These are phyloP conservation scores for Sebastes vulpes DNA, from an alignment of 2,797 vertebrate genomes.

Conservation along the genomic window DNA sequence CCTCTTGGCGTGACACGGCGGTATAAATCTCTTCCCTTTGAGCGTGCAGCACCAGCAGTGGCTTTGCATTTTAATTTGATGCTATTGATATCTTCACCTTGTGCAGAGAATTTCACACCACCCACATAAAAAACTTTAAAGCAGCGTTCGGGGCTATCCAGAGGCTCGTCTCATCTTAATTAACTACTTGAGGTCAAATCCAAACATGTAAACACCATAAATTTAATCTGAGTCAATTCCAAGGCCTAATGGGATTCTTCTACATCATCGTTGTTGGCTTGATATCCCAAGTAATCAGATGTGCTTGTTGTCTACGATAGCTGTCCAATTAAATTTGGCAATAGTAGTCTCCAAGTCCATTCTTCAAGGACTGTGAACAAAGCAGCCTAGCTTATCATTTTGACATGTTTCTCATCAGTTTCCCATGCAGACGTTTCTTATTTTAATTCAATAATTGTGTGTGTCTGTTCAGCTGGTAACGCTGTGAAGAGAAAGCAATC, in stretches of 20 bases:
- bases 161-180: constrained; percentile 56
- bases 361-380: constrained; percentile 29
- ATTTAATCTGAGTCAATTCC: constrained; percentile 37
- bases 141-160: constrained; percentile 18
- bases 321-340: constrained; percentile 46
- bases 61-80: constrained; percentile 52
- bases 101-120: constrained; percentile 10
- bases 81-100: constrained; percentile 51
- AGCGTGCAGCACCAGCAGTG: background rate
- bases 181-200: constrained; percentile 39
- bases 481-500: constrained; percentile 87
- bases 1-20: constrained; percentile 21
- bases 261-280: constrained; percentile 32
- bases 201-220: constrained; percentile 36
- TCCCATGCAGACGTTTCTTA: background rate
- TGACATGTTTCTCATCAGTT: constrained; percentile 41
- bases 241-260: constrained; percentile 38
- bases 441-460: constrained; percentile 28
- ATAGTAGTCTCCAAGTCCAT: background rate
- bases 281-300: constrained; percentile 21
- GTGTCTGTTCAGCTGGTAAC: constrained; percentile 67
- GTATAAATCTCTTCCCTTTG: constrained; percentile 40
- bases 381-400: constrained; percentile 19
- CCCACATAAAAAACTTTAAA: constrained; percentile 34
- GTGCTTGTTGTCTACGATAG: background rate